Evolutionary conservation across 2,113 vertebrate genomes (phyloP), one percentile per base, ranked within the genome.

Genomic region (Ailuropoda melanoleuca): DNA sequence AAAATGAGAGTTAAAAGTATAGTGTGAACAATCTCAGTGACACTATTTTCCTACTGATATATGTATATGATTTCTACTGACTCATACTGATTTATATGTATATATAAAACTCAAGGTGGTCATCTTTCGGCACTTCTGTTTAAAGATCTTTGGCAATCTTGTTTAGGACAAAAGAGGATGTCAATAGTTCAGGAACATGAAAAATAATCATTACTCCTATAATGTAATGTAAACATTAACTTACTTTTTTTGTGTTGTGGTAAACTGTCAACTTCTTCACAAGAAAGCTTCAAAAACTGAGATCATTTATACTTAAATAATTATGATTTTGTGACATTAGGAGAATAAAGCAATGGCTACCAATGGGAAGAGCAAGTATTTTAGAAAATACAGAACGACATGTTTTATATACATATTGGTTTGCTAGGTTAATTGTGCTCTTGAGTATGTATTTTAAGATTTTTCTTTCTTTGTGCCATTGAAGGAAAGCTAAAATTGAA

Each of bases 401-500:
- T 96, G 87, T 96, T 95, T 95, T 66, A 97, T 97, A 97, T 94
- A 43, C 46, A 97, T 93, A 97, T 96, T 90, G 55, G 48, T 96
- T 98, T 98, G 37, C 82, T 98, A 98, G 88, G 83, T 98, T 98
- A 98, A 98, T 98, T 98, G 90, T 98, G 92, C 66, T 98, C 77
- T 77, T 90, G 48, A 91, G 85, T 96, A 85, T 93, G 46, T 90
- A 97, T 96, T 98, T 98, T 97, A 29, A 60, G 95, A 96, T 95
- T 97, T 98, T 97, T 98, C 95, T 98, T 98, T 97, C 97, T 97
- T 98, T 98, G 97, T 98, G 95, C 83, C 97, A 98, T 93, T 98
- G 97, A 98, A 98, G 97, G 94, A 98, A 98, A 98, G 97, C 94
- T 98, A 96, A 96, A 98, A 98, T 96, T 97, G 97, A 99, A 98